Base-by-base conservation (phyloP, 2,113 vertebrate genomes). In the Ploceus nigricollis region DNA sequence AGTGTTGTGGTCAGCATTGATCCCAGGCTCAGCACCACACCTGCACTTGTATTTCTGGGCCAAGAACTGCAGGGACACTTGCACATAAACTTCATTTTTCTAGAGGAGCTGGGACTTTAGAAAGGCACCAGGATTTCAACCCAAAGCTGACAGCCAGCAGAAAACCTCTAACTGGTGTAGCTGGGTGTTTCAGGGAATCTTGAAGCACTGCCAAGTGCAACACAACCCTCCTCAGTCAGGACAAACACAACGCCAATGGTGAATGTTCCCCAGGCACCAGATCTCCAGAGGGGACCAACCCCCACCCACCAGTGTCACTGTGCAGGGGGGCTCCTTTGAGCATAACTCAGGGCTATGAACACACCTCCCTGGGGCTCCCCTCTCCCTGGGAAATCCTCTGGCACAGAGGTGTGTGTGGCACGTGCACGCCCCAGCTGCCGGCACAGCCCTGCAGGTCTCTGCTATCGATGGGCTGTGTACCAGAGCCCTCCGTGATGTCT, bases 361-460 rank as follows among this genome's bases (percentile, higher is more conserved):
- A 51, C 58, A 72, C 40, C 40, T 82, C 66, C 50, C 3, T 1
- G 7, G 50, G 48, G 27, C 24, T 95, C 25, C 44, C 33, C 53
- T 45, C 17, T 68, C 77, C 53, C 65, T 24, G 60, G 54, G 64
- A 70, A 48, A 48, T 13, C 47, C 39, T 53, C 75, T 3, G 1
- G 50, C 50, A 76, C 11, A 4, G 65, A 71, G 28, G 18, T 4
- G 1, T 37, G 21, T 1, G 4, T 42, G 47, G 69, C 27, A 58
- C 0, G 0, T 10, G 47, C 28, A 9, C 0, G 0, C 3, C 16
- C 35, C 79, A 71, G 68, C 25, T 33, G 23, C 28, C 0, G 0
- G 42, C 84, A 61, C 58, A 42, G 75, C 45, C 24, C 70, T 15
- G 47, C 31, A 15, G 77, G 18, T 42, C 42, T 40, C 31, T 5